These are phyloP conservation scores for Drosophila bocki DNA, from an alignment of 1,140 invertebrate genomes.

Conservation along the genomic window DNA sequence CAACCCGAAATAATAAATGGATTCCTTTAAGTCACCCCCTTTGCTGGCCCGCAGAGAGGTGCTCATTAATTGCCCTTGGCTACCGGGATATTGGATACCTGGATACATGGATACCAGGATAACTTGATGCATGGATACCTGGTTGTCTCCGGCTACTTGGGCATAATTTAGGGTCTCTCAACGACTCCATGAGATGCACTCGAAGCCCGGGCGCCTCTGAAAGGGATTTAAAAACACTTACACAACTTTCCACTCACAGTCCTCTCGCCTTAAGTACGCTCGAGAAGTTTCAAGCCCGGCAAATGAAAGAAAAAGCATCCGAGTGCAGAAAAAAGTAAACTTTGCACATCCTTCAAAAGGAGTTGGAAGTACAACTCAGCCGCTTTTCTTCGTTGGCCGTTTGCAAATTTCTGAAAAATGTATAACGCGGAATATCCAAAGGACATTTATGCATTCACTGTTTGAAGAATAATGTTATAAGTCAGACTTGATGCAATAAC, in stretches of 20 bases:
- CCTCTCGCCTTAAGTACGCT: constrained; percentile 49
- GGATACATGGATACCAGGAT: constrained; percentile 17
- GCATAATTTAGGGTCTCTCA: constrained; percentile 47
- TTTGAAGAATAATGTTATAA: not conserved
- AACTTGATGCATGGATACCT: constrained; percentile 11
- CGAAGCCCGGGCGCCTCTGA: constrained; percentile 41
- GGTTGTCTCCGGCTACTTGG: constrained; percentile 39
- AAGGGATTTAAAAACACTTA: constrained; percentile 65
- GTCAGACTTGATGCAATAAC: not conserved
- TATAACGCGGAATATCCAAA: not conserved
- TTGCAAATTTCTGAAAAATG: constrained; percentile 30
- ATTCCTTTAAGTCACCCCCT: constrained; percentile 12
- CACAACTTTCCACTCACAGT: constrained; percentile 62
- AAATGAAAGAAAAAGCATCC: constrained; percentile 30
- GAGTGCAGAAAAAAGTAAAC: constrained; percentile 44
- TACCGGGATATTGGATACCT: not conserved
- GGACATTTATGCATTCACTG: not conserved
- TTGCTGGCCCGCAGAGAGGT: not conserved
- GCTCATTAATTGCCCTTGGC: constrained; percentile 40
- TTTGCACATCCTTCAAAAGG: constrained; percentile 37
- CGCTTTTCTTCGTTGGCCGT: not conserved
- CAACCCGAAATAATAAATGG: constrained; percentile 15
- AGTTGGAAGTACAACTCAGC: constrained; percentile 22
- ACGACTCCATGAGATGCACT: constrained; percentile 42
- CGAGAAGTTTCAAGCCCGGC: constrained; percentile 51